Evolutionary conservation across 2,888 invertebrate genomes (phyloP).

Genomic region (Sesia apiformis): DNA sequence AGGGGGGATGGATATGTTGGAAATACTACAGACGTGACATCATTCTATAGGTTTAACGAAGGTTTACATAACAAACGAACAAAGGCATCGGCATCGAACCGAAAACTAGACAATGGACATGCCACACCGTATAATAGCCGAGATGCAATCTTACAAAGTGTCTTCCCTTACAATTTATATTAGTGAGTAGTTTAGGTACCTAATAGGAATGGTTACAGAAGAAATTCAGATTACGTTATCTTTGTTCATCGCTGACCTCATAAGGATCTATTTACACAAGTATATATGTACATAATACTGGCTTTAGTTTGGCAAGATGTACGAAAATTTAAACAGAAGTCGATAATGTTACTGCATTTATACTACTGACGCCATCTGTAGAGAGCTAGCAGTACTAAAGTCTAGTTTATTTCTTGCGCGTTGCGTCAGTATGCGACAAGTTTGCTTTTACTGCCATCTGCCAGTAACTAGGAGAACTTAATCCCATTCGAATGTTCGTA

Average conservation of each 20-base stretch:
- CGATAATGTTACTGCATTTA: slow-evolving; percentile 29
- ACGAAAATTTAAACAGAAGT: slow-evolving; percentile 16
- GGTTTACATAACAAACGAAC: slow-evolving; percentile 12
- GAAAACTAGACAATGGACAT: slow-evolving; percentile 5
- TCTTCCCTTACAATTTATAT: no score
- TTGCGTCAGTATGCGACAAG: no score
- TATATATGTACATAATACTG: slow-evolving; percentile 7
- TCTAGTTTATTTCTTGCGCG: no score
- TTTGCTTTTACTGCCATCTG: no score
- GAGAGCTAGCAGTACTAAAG: slow-evolving; percentile 12
- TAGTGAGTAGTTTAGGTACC: no score
- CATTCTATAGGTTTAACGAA: slow-evolving; percentile 2
- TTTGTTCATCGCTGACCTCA: slow-evolving; percentile 25
- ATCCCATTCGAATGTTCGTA: no score
- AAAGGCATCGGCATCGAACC: slow-evolving; percentile 9
- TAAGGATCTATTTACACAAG: slow-evolving; percentile 12
- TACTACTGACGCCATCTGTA: slow-evolving; percentile 22
- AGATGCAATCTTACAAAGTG: neutral
- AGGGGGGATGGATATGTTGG: no score
- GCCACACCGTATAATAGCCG: neutral
- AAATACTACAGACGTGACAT: no score
- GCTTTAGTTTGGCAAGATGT: slow-evolving; percentile 16
- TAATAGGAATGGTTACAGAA: neutral
- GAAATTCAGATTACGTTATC: slow-evolving; percentile 1
- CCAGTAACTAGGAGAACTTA: no score